These are phyloP conservation scores for Pteropus rufus DNA, from an alignment of 2,797 vertebrate species.

Conservation along the genomic window DNA sequence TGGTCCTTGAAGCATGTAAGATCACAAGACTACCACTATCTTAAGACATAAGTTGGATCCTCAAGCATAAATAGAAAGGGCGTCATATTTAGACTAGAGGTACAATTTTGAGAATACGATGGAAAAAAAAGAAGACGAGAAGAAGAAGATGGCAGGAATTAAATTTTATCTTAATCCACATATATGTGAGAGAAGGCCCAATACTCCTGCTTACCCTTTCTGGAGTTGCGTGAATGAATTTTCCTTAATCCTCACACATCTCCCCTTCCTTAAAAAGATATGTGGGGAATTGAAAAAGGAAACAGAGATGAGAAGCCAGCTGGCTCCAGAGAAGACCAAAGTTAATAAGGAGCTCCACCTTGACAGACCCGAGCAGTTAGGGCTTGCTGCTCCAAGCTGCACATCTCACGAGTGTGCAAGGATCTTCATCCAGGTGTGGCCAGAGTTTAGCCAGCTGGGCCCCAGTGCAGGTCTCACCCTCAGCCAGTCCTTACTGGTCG, in stretches of 20 bases:
- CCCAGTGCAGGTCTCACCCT: neutral
- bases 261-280: accelerated
- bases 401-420: accelerated
- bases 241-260: neutral
- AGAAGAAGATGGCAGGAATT: neutral
- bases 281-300: neutral
- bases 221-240: neutral
- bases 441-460: too few relatives aligned
- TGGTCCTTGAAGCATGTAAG: neutral
- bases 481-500: accelerated
- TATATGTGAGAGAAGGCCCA: neutral
- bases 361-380: neutral
- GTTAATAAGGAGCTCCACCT: neutral
- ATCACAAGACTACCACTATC: neutral
- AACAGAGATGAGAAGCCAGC: neutral
- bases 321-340: neutral
- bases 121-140: neutral
- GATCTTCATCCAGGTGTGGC: neutral
- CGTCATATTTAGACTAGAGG: neutral
- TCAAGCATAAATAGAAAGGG: neutral
- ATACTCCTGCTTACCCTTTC: neutral
- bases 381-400: neutral
- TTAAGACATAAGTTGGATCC: neutral
- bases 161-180: neutral
- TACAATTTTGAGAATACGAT: neutral